Evolutionary conservation across 2,113 vertebrate genomes (phyloP).

Genomic region (Tragelaphus buxtoni): DNA sequence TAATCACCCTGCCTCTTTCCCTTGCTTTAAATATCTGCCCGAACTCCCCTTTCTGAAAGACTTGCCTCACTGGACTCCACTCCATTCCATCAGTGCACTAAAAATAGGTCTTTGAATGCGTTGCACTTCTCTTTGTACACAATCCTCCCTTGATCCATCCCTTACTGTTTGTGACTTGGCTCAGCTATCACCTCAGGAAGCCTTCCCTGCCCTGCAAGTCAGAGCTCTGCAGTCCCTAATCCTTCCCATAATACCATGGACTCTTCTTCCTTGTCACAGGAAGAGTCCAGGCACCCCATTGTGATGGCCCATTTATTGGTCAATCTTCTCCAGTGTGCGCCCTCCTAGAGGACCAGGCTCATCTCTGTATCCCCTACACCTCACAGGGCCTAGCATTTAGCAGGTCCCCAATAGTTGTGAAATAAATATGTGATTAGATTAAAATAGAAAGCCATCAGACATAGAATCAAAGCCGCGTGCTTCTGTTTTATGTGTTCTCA

Average conservation of each 20-base stretch:
- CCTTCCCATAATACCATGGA: neutral
- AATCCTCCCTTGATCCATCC: neutral
- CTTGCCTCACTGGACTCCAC: neutral
- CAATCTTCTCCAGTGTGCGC: neutral
- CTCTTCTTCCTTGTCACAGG: neutral
- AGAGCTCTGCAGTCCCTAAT: neutral
- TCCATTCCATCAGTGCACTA: neutral
- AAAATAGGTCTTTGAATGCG: neutral
- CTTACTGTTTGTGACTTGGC: neutral
- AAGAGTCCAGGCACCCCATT: neutral
- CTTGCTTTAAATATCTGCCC: neutral
- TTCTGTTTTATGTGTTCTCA: neutral
- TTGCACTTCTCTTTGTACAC: neutral
- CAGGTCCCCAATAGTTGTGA: neutral
- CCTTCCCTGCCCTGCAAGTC: neutral
- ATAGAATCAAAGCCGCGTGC: neutral
- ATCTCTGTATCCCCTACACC: neutral
- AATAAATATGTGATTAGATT: neutral
- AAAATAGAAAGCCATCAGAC: neutral
- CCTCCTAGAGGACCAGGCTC: neutral
- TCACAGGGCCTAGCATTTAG: neutral
- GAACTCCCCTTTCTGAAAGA: neutral
- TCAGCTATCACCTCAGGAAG: neutral
- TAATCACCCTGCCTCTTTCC: neutral
- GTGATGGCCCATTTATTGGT: neutral